Evolutionary conservation across 2,113 vertebrate species (phyloP).

Genomic region (Acrocephalus arundinaceus): DNA sequence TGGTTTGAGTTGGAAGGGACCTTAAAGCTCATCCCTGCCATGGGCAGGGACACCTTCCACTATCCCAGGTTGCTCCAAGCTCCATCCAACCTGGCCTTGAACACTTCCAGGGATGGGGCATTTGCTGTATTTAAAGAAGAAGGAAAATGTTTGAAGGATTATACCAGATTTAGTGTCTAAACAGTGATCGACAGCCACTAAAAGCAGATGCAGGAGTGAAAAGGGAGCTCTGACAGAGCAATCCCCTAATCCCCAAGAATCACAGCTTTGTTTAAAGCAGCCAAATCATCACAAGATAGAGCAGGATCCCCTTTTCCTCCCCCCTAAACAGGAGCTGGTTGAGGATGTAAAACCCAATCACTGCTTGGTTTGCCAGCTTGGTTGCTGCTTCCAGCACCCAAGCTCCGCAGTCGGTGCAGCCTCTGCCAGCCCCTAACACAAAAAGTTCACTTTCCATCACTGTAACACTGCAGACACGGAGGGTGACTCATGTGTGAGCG

Average conservation of each 20-base stretch:
- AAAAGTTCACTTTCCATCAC: conserved; percentile 54
- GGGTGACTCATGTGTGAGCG: conserved; percentile 40
- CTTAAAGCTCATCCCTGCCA: background rate
- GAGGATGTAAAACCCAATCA: background rate
- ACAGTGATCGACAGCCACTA: background rate
- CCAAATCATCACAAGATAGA: background rate
- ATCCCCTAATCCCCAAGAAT: background rate
- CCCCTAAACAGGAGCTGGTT: background rate
- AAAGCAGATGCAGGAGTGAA: background rate
- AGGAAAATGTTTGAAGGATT: background rate
- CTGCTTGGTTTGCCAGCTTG: background rate
- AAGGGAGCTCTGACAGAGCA: background rate
- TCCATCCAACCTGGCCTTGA: background rate
- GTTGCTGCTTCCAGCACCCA: background rate
- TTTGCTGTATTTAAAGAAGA: background rate
- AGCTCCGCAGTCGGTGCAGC: fast-evolving
- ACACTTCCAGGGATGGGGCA: background rate
- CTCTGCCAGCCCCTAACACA: background rate
- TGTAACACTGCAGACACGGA: background rate
- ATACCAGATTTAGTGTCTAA: background rate
- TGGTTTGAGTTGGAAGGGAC: background rate
- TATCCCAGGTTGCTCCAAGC: background rate
- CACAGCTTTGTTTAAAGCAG: background rate
- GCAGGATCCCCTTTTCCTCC: background rate
- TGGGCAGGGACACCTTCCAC: background rate